Conservation (phyloP, 2,113 vertebrate species). For the Myanophis thanlyinensis region DNA sequence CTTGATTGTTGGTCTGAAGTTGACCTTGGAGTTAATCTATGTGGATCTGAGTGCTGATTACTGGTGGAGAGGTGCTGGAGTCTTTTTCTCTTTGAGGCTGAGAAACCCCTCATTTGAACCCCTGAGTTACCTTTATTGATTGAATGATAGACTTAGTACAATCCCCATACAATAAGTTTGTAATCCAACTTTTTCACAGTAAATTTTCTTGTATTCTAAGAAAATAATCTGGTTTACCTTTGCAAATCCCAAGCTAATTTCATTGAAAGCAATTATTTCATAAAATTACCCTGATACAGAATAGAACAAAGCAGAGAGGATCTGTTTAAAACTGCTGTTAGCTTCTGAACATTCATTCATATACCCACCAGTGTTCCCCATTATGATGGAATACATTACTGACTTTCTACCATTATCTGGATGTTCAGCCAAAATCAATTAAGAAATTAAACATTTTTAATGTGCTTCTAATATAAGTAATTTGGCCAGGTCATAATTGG, state of each 20-base stretch:
- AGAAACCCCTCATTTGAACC: no score
- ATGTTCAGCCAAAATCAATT: constrained; percentile 27
- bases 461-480: constrained; percentile 33
- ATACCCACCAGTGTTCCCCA: constrained; percentile 47
- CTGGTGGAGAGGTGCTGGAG: no score
- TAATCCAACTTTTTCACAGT: not conserved
- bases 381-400: constrained; percentile 47
- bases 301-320: constrained; percentile 26
- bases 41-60: no score
- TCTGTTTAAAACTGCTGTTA: constrained; percentile 47
- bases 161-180: not conserved
- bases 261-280: constrained; percentile 20
- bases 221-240: not conserved
- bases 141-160: not conserved
- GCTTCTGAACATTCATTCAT: constrained; percentile 39
- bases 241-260: constrained; percentile 35
- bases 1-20: no score
- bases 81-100: no score
- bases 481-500: constrained; percentile 13
- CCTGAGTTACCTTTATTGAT: no score
- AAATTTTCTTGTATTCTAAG: constrained; percentile 8
- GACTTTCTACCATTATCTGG: constrained; percentile 23
- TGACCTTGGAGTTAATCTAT: no score
- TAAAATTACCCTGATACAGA: constrained; percentile 30
- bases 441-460: not conserved